Evolutionary conservation across 1,140 invertebrate species (phyloP).

Genomic region (Heliconius himera): DNA sequence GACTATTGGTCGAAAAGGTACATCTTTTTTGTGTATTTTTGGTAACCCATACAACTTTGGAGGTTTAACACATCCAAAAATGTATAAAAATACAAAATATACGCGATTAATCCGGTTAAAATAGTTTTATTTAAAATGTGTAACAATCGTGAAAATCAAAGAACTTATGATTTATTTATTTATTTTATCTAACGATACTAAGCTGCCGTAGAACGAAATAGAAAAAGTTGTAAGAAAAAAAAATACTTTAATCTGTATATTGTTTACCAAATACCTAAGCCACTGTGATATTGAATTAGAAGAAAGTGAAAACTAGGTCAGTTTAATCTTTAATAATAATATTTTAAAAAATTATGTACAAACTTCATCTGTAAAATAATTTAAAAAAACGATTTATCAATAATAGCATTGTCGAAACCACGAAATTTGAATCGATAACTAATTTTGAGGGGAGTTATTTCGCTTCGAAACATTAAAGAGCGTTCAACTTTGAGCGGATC

Average conservation of each 20-base stretch:
- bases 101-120: too few relatives aligned
- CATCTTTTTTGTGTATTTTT: too few relatives aligned
- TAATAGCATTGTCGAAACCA: constrained; percentile 6
- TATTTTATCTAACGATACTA: neutral
- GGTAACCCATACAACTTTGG: too few relatives aligned
- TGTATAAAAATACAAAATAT: too few relatives aligned
- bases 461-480: neutral
- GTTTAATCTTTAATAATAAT: neutral
- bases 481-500: neutral
- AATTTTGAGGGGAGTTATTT: constrained; percentile 5
- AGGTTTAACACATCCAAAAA: too few relatives aligned
- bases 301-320: constrained; percentile 1
- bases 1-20: too few relatives aligned
- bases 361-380: neutral
- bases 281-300: neutral
- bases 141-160: too few relatives aligned
- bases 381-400: neutral
- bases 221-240: neutral
- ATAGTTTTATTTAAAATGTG: too few relatives aligned
- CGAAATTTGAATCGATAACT: constrained; percentile 10
- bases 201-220: neutral
- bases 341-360: neutral
- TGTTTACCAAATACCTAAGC: neutral
- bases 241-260: neutral
- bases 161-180: too few relatives aligned